Evolutionary conservation across 2,113 vertebrate species (phyloP), one percentile per base, ranked within the genome.

Genomic region (Pipra filicauda): DNA sequence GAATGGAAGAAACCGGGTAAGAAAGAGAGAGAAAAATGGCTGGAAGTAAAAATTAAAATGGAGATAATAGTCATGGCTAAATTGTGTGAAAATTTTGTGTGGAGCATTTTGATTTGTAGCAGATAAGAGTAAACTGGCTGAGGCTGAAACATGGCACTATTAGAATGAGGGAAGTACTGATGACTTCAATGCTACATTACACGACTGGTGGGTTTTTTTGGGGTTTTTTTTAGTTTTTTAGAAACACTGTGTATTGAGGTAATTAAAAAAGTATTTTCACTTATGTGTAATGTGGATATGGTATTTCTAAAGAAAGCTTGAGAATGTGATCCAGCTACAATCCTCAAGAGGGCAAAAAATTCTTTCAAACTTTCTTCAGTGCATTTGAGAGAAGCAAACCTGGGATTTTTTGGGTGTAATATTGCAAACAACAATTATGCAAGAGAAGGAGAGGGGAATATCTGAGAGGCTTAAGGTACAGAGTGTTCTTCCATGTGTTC

Each of bases 141-240:
- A 57, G 39, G 37, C 49, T 88, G 44, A 31, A 46, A 43, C 17
- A 3, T 39, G 79, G 22, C 22, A 23, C 15, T 46, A 5, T 11
- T 57, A 19, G 11, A 61, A 11, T 4, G n/a, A 62, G 39, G 22
- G 37, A 26, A 27, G 1, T 14, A 19, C 14, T n/a, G 6, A 22
- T 35, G 27, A 4, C 52, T 59, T 41, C 15, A 35, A 2, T 30
- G 66, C 9, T 79, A 4, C 4, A 2, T 37, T 15, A 11, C 6
- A 3, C 13, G 57, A 41, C 52, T 31, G 44, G 5, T 13, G 22
- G 2, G 0, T 4, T 27, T 33, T 23, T 37, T 11, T 3, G 1
- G 5, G 22, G 2, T 0, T 6, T 27, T 33, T 24, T 43, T 11
- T 3, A 1, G 6, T 48, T 9, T 59, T 71, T 67, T 30, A 17